Percentiles rank a stretch among this genome's conserved stretches.
Conservation (phyloP, 2,888 invertebrate species). For the Tribolium freemani region DNA sequence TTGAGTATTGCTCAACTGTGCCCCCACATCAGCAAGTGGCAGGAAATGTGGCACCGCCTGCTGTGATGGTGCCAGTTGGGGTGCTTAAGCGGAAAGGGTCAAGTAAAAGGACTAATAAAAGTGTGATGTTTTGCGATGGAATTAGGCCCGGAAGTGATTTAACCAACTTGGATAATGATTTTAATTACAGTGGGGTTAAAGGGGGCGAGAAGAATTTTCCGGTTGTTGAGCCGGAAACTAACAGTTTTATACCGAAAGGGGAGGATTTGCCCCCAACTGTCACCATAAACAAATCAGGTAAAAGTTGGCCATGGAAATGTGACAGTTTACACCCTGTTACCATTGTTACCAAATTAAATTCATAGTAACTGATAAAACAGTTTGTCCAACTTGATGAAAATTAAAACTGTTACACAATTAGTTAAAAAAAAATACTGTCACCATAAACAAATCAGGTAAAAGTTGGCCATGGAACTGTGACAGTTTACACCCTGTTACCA, state of each 20-base stretch:
- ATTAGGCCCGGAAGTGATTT: slow-evolving; percentile 90
- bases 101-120: slow-evolving; percentile 73
- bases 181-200: slow-evolving; percentile 48
- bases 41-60: slow-evolving; percentile 70
- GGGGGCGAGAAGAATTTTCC: slow-evolving; percentile 61
- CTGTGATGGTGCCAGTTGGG: slow-evolving; percentile 89
- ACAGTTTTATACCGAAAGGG: slow-evolving; percentile 72
- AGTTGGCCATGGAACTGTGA: too few relatives aligned
- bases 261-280: slow-evolving; percentile 73
- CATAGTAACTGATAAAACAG: too few relatives aligned
- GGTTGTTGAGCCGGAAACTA: slow-evolving; percentile 69
- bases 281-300: slow-evolving; percentile 70
- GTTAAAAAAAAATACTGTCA: too few relatives aligned
- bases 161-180: slow-evolving; percentile 81
- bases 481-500: too few relatives aligned
- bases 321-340: too few relatives aligned
- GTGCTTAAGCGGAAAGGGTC: slow-evolving; percentile 82
- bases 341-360: too few relatives aligned
- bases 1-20: slow-evolving; percentile 88
- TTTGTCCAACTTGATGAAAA: too few relatives aligned
- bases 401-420: too few relatives aligned
- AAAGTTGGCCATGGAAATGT: background rate
- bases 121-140: slow-evolving; percentile 91
- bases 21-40: slow-evolving; percentile 83
- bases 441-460: too few relatives aligned